Base-by-base conservation (phyloP, 1,140 invertebrate species). In the Orchesella cincta region DNA sequence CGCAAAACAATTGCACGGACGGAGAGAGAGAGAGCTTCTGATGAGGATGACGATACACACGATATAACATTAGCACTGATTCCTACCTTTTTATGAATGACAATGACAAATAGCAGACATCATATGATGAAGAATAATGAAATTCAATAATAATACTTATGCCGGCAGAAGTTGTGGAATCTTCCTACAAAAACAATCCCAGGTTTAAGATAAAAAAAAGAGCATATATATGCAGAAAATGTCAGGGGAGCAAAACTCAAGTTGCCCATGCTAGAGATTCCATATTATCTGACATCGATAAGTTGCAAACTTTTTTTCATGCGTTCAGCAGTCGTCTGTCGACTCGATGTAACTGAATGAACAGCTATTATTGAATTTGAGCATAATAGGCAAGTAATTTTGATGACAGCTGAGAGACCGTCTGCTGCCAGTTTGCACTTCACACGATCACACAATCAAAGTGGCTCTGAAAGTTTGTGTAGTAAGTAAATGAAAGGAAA, bases 41-140 rank as follows among this genome's bases (percentile, higher is more conserved):
- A n/a, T n/a, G n/a, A n/a, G n/a, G n/a, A n/a, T n/a, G n/a, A n/a
- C n/a, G n/a, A n/a, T n/a, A n/a, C n/a, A n/a, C n/a, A n/a, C n/a
- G n/a, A n/a, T 46, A 46, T 46, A 46, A 46, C 8, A 46, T 8
- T 33, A 29, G 62, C 62, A 67, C 62, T 67, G 62, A 67, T 31
- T 33, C 62, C n/a, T 67, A n/a, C 62, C 23, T 67, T 67, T 33
- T 57, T 67, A 14, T 67, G 28, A 67, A 67, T 67, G 62, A 67
- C 62, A 67, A 67, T 67, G 62, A 67, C 62, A 67, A 67, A 67
- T 67, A 67, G 62, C n/a, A 3, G 28, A 46, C 39, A 46, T 46
- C 39, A 46, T 8, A 46, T 8, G 8, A 46, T 12, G 39, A n/a
- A n/a, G n/a, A n/a, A n/a, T n/a, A n/a, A n/a, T n/a, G n/a, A n/a